These are phyloP conservation scores for Drosophila dives DNA, from an alignment of 2,888 invertebrate genomes.

Conservation along the genomic window DNA sequence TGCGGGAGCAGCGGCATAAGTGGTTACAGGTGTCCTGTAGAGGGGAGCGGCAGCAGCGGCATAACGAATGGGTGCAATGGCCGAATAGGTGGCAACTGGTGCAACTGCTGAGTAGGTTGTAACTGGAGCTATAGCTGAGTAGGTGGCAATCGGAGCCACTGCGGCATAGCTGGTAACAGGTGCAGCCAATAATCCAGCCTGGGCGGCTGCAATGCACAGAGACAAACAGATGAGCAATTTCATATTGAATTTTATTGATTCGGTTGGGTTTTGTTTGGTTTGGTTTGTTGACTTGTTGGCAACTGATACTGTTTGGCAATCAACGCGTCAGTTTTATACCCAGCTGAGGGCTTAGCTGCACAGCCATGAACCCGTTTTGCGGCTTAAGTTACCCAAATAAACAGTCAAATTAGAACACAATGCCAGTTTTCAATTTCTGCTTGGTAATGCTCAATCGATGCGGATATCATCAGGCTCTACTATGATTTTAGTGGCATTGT, in stretches of 20 bases:
- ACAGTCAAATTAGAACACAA: constrained; percentile 41
- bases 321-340: constrained; percentile 39
- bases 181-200: constrained; percentile 43
- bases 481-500: constrained; percentile 14
- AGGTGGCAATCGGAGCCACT: constrained; percentile 28
- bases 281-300: constrained; percentile 23
- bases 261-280: constrained; percentile 8
- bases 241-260: constrained; percentile 39
- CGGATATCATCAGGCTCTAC: constrained; percentile 11
- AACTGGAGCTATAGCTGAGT: constrained; percentile 30
- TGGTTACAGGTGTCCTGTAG: constrained; percentile 41
- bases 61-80: constrained; percentile 27
- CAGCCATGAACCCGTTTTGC: constrained; percentile 44
- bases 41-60: constrained; percentile 15
- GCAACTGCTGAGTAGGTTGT: constrained; percentile 26
- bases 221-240: constrained; percentile 46
- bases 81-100: constrained; percentile 39
- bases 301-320: constrained; percentile 33
- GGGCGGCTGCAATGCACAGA: constrained; percentile 37
- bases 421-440: constrained; percentile 44
- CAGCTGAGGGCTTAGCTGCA: constrained; percentile 12
- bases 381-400: constrained; percentile 22
- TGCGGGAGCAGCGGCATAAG: constrained; percentile 35
- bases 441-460: constrained; percentile 33
- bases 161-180: constrained; percentile 46